A percentile compares a stretch with the other conserved stretches of the same genome.
Evolutionary conservation across 92 coral and sea anemone species (phyloP).

Genomic region (Parazoanthus swiftii): DNA sequence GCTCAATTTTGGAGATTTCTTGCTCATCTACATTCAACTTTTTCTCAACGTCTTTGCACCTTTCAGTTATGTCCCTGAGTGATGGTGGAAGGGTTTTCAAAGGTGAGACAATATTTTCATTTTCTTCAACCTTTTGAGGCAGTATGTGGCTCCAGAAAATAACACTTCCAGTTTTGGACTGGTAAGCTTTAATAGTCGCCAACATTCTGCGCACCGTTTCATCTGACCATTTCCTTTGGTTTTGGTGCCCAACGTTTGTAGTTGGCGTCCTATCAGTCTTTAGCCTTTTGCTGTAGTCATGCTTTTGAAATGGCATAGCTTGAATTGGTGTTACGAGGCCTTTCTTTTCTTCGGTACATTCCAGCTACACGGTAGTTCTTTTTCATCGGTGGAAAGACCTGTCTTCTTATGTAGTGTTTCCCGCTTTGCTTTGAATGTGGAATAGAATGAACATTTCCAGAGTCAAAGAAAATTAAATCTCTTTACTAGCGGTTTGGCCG

Average conservation of each 20-base stretch:
- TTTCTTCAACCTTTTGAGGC: conserved; percentile 4
- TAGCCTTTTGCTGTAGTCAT: conserved; percentile 20
- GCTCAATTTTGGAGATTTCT: conserved; percentile 9
- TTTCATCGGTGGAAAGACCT: too few species aligned
- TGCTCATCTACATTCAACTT: neutral
- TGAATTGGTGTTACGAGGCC: conserved; percentile 26
- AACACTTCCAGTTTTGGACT: conserved; percentile 33
- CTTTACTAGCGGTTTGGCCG: too few species aligned
- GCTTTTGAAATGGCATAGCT: conserved; percentile 27
- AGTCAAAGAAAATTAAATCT: too few species aligned
- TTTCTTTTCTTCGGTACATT: conserved; percentile 48
- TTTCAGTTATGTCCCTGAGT: conserved; percentile 31
- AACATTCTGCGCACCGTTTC: too few species aligned
- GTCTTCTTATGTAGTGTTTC: too few species aligned
- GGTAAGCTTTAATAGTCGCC: too few species aligned
- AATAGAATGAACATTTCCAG: too few species aligned
- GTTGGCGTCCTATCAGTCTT: neutral
- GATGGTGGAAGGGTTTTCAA: conserved; percentile 53
- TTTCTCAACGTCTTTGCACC: conserved; percentile 3
- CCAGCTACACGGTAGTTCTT: too few species aligned
- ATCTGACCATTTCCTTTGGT: too few species aligned
- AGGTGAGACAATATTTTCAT: conserved; percentile 34
- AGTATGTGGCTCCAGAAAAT: conserved; percentile 38
- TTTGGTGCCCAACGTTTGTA: too few species aligned
- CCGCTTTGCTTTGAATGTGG: too few species aligned